These are phyloP conservation scores for Leptocoma aspasia DNA, from an alignment of 2,113 vertebrate species.

Conservation along the genomic window DNA sequence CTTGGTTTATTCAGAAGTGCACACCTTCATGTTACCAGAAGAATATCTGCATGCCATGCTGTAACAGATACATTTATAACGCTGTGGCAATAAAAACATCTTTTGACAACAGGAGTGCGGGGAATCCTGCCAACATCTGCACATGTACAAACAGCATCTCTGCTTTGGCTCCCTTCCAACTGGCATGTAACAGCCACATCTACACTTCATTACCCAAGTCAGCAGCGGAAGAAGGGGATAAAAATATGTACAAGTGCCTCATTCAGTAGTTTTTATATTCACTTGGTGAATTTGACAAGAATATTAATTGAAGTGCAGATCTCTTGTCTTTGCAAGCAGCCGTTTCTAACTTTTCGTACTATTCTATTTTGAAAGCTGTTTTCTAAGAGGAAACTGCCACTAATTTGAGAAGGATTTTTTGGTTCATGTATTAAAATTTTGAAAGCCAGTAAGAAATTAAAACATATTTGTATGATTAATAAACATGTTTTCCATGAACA, in stretches of 20 bases:
- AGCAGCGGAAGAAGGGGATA: conserved; percentile 23
- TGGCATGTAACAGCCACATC: conserved; percentile 56
- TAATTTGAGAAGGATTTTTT: background rate
- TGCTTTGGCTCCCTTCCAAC: conserved; percentile 64
- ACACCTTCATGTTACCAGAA: background rate
- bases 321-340: background rate
- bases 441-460: background rate
- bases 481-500: background rate
- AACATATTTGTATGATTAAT: background rate
- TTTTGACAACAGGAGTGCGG: conserved; percentile 67
- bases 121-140: conserved; percentile 70
- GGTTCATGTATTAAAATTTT: background rate
- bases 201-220: conserved; percentile 63
- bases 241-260: conserved; percentile 55
- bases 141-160: conserved; percentile 68
- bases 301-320: conserved; percentile 30
- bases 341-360: background rate
- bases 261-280: conserved; percentile 43
- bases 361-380: background rate
- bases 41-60: conserved; percentile 11
- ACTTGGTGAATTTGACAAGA: background rate
- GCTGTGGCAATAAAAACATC: conserved; percentile 60
- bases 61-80: conserved; percentile 58
- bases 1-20: background rate
- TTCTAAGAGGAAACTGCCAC: background rate